A percentile compares a stretch with the other conserved stretches of the same genome.
phyloP scores from a whole-genome alignment of 2,888 invertebrate genomes.

The Thalpophila matura region DNA sequence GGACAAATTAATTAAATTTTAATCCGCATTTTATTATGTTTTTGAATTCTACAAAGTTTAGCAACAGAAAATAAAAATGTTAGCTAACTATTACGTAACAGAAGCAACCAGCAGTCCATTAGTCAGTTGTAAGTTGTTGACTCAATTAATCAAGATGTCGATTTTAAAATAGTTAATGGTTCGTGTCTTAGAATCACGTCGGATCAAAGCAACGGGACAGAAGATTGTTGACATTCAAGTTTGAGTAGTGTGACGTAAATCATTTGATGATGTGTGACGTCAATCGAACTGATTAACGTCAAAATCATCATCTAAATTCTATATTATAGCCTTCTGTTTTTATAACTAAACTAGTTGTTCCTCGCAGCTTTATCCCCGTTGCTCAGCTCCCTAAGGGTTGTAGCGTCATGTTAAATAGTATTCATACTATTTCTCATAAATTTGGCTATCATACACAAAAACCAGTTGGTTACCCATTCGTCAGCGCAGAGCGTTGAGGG shows the following conservation, averaged over 20 bases:
- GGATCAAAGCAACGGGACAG: not conserved
- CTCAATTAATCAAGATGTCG: not conserved
- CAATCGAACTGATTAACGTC: not conserved
- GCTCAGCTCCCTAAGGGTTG: too few species aligned
- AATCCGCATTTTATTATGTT: too few species aligned
- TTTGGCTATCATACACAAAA: too few species aligned
- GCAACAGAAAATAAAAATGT: too few species aligned
- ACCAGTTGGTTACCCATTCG: too few species aligned
- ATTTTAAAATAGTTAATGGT: slow-evolving; percentile 3
- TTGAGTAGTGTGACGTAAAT: slow-evolving; percentile 11
- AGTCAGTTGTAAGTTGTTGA: not conserved
- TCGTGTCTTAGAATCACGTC: not conserved
- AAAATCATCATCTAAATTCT: not conserved
- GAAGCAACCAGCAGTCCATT: not conserved
- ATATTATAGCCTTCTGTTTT: not conserved
- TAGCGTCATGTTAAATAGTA: too few species aligned
- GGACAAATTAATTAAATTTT: too few species aligned
- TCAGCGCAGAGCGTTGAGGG: too few species aligned
- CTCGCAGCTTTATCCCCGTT: too few species aligned
- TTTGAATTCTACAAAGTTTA: too few species aligned
- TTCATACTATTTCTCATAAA: too few species aligned
- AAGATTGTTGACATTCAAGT: slow-evolving; percentile 8
- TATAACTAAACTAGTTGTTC: not conserved
- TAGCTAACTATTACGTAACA: not conserved
- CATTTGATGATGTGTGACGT: slow-evolving; percentile 8